Evolutionary conservation across 2,113 vertebrate species (phyloP).

Genomic region (Sphaerodactylus townsendi): DNA sequence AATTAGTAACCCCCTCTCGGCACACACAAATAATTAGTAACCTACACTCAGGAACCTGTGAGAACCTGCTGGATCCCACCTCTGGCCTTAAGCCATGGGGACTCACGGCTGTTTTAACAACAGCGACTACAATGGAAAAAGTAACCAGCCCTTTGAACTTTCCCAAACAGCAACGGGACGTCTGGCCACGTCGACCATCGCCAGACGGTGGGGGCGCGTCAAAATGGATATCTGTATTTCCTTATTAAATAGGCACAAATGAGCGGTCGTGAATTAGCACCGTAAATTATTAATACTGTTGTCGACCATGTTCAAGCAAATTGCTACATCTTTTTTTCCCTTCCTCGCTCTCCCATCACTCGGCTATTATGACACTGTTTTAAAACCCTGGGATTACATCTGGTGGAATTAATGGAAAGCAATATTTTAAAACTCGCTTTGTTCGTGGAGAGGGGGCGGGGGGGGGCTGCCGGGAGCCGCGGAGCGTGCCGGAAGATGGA

Average conservation of each 20-base stretch:
- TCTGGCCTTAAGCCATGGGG: not conserved
- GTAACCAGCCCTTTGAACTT: no score
- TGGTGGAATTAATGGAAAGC: not conserved
- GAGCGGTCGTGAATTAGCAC: not conserved
- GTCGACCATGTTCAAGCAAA: not conserved
- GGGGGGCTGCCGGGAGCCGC: not conserved
- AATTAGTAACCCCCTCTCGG: no score
- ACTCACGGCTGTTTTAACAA: not conserved
- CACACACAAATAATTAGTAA: no score
- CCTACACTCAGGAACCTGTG: no score
- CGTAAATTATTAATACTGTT: not conserved
- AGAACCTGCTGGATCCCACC: no score
- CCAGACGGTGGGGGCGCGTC: not conserved
- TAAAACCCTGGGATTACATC: not conserved
- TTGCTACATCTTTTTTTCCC: not conserved
- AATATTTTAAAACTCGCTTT: not conserved
- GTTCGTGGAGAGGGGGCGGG: not conserved
- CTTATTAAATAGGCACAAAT: not conserved
- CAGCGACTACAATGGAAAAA: no score
- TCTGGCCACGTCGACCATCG: not conserved
- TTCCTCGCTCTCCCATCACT: not conserved
- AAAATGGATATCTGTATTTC: not conserved
- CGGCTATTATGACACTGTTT: rapidly evolving
- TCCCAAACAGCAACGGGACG: not conserved
- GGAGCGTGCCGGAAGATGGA: not conserved